These are phyloP conservation scores for Alviniconcha marisindica DNA, from an alignment of 1,140 invertebrate species.

Conservation along the genomic window DNA sequence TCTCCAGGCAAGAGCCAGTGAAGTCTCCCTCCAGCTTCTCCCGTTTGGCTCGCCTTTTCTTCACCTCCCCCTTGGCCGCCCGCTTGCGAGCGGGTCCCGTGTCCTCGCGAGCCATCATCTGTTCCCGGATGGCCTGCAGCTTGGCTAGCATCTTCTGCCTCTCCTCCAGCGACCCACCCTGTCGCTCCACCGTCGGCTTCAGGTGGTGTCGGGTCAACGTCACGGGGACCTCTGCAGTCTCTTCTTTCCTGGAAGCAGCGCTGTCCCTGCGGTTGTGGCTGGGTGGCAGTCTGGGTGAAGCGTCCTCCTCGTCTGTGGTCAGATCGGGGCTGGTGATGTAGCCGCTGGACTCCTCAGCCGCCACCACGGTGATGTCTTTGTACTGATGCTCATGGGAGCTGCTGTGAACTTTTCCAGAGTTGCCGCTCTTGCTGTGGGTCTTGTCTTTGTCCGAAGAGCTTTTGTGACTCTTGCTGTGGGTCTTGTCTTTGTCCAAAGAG, in stretches of 20 bases:
- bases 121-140: slow-evolving; percentile 23
- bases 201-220: slow-evolving; percentile 20
- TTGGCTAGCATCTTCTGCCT: slow-evolving; percentile 12
- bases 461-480: neutral
- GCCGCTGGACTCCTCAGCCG: neutral
- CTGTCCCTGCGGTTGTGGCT: neutral
- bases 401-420: neutral
- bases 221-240: neutral
- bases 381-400: neutral
- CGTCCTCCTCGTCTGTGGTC: neutral
- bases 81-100: neutral
- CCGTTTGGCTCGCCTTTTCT: slow-evolving; percentile 1
- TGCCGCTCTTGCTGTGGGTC: neutral
- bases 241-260: neutral
- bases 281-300: neutral
- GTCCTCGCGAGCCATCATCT: neutral
- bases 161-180: neutral
- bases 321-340: slow-evolving; percentile 8
- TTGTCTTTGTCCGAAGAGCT: neutral
- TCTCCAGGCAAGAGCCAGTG: slow-evolving; percentile 32
- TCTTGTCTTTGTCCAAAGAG: neutral
- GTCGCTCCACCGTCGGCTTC: slow-evolving; percentile 15
- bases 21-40: slow-evolving; percentile 32
- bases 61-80: slow-evolving; percentile 11
- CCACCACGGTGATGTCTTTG: neutral